Evolutionary conservation across 2,113 vertebrate genomes (phyloP), one percentile per base, ranked within the genome.

Genomic region (Apodemus sylvaticus): DNA sequence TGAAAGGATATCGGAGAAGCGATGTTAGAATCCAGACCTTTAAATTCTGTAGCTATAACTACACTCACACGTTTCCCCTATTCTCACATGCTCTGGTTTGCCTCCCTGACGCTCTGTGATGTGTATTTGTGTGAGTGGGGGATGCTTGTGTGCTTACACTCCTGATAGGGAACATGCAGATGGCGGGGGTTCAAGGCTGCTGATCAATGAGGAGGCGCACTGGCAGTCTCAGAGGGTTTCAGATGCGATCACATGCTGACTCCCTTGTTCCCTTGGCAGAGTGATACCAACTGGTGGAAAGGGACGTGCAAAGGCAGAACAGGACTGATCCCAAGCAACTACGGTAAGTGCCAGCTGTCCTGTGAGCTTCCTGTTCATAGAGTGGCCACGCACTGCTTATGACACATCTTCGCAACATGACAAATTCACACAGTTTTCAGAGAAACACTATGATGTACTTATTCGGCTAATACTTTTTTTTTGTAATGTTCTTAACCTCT

Each of bases 281-380:
- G 99, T 98, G 99, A 99, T 98, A 99, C 98, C 98, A 99, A 99
- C 77, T 99, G 99, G 99, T 99, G 99, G 99, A 99, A 99, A 97
- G 99, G 99, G 79, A 99, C 99, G 20, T 99, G 99, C 96, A 99
- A 99, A 98, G 99, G 99, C 97, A 98, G 99, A 97, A 99, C 99
- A 60, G 99, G 99, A 93, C 98, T 99, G n/a, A 99, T 99, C 98
- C 99, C 99, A 91, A 99, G 99, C 98, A 99, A 99, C 97, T 99
- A 99, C 91, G 99, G 99, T 99, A 98, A 99, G 98, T 95, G 79
- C 29, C 53, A 42, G 88, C 7, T 53, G 12, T 39, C 83, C 31
- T 5, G 0, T 17, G 42, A 93, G 16, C 8, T 31, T 90, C 34
- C 14, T 85, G 3, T 89, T 90, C 36, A 45, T 74, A 85, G 60